phyloP scores from a whole-genome alignment of 2,113 vertebrate species.

The Bucco capensis region DNA sequence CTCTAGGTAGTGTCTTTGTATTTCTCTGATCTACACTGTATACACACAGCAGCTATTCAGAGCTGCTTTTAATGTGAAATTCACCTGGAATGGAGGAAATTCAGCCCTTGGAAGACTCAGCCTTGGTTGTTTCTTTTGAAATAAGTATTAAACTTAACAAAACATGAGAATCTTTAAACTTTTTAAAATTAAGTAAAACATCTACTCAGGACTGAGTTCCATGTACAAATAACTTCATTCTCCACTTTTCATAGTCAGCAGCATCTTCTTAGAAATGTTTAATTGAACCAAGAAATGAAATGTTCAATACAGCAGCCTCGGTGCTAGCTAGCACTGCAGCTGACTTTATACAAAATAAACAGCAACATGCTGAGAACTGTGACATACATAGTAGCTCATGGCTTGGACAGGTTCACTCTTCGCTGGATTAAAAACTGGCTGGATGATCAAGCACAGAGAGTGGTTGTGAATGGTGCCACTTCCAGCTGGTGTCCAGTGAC shows the following conservation, averaged over 20 bases:
- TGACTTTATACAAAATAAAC: background rate
- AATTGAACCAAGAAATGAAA: constrained; percentile 1
- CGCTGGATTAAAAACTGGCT: too few species aligned
- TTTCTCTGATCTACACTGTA: background rate
- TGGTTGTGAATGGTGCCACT: too few species aligned
- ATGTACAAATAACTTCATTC: background rate
- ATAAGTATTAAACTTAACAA: background rate
- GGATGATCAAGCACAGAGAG: too few species aligned
- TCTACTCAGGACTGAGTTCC: background rate
- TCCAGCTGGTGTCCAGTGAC: too few species aligned
- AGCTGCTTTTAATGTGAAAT: background rate
- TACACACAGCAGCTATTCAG: background rate
- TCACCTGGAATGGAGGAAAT: background rate
- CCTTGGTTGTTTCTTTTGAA: background rate
- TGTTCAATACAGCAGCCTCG: background rate
- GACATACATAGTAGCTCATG: too few species aligned
- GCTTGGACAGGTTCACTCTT: too few species aligned
- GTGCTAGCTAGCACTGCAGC: background rate
- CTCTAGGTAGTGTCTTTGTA: background rate
- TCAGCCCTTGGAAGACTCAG: background rate
- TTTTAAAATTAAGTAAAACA: background rate
- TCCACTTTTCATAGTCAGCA: background rate
- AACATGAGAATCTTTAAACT: background rate
- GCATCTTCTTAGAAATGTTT: background rate
- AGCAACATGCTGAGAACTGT: background rate